Evolutionary conservation across 2,797 vertebrate genomes (phyloP), one percentile per base, ranked within the genome.

Genomic region (Chlorospingus flavigularis): DNA sequence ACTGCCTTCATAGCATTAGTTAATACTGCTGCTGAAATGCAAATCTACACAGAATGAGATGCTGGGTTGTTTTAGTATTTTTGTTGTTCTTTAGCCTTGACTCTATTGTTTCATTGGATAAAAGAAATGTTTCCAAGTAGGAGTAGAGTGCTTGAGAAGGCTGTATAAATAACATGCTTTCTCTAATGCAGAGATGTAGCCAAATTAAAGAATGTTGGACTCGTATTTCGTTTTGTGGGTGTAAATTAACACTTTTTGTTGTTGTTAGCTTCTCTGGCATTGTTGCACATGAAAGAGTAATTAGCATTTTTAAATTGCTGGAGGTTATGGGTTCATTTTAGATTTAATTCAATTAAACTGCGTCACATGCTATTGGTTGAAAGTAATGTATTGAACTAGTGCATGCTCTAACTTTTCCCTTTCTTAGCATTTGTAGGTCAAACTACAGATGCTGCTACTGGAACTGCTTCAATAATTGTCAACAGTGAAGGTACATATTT

Each of bases 381-480:
- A 95, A 96, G 88, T 96, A 90, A 86, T 62, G 53, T 92, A 91
- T 87, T 94, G 88, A 92, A 90, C 79, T 88, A 85, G 76, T 90
- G 47, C 73, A 66, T 94, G 94, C 91, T 89, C 62, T 97, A 94
- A 97, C 96, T 90, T 96, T 93, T 98, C 86, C 97, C 91, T 97
- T 90, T 96, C 94, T 96, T 97, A 99, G 99, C 98, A 84, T 99
- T 99, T 97, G 98, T 98, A 84, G 98, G 97, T 92, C 99, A 99
- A 97, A 98, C 98, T 66, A 96, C 98, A 81, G 98, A 98, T 50
- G 98, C 99, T 89, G 98, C 98, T 71, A 99, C 99, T 66, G 99
- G 99, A 97, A 96, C 98, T 70, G 99, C 99, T 95, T 99, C 99
- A 95, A 99, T 99, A 97, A 98, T 99, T 86, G 99, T 99, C 86